phyloP scores from a whole-genome alignment of 2,113 vertebrate genomes.

The Zosterops japonicus region DNA sequence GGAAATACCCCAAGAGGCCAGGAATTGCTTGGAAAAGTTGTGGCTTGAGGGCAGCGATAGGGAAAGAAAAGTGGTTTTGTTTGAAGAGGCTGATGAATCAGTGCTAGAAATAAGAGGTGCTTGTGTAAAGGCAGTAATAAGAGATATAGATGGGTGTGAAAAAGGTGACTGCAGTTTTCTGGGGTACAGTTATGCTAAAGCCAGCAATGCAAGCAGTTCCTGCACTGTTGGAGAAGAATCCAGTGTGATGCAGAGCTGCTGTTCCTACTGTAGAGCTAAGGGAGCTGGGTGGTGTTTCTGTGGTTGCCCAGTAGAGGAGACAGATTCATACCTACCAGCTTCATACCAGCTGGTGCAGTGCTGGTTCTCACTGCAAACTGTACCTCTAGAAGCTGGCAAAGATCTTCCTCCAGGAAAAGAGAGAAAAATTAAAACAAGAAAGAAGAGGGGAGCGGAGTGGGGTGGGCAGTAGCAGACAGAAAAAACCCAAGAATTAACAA shows the following conservation, averaged over 20 bases:
- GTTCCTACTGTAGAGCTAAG: not conserved
- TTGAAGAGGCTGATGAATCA: not conserved
- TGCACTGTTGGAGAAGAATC: not conserved
- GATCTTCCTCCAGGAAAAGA: not conserved
- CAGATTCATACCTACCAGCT: not conserved
- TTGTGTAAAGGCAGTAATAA: not conserved
- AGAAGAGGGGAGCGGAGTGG: accelerated
- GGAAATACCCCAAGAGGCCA: not conserved
- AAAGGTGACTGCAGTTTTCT: not conserved
- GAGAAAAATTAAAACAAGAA: not conserved
- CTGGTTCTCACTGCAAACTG: not conserved
- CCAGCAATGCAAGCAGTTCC: not conserved
- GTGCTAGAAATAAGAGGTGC: not conserved
- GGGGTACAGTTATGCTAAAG: not conserved
- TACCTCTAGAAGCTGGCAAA: not conserved
- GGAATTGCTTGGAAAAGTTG: not conserved
- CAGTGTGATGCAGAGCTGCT: not conserved
- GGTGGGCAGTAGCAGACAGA: not conserved
- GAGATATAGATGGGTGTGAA: not conserved
- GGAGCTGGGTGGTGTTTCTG: not conserved
- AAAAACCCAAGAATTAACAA: not conserved
- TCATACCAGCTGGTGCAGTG: not conserved
- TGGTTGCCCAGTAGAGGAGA: not conserved
- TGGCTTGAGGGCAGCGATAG: accelerated
- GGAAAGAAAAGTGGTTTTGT: not conserved